Evolutionary conservation across 2,113 vertebrate genomes (phyloP), one percentile per base, ranked within the genome.

Genomic region (Puma concolor): DNA sequence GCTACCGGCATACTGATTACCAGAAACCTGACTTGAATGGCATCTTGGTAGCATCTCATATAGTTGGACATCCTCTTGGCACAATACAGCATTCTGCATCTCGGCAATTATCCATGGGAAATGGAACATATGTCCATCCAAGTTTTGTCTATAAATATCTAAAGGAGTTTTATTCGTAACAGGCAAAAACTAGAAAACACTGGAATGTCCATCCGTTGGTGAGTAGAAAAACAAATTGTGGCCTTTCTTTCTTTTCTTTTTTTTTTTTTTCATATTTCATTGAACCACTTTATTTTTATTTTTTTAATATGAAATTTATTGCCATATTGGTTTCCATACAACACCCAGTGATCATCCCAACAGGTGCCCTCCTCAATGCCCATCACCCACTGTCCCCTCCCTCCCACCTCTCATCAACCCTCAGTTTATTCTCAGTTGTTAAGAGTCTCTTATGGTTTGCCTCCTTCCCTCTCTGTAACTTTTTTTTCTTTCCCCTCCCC

Each of bases 31-130:
- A 19, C 29, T 4, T 10, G 27, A 11, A 29, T 9, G 16, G 38
- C 33, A 11, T 29, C 16, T 1, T 1, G 77, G 31, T 27, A 7
- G 41, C 9, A 1, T 10, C 36, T 41, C 36, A 48, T 8, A 5
- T 3, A 16, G 4, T 0, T 5, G 54, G 67, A 33, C 25, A 0
- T 9, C 3, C 4, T 25, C 2, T 4, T 19, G 29, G 1, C 0
- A 5, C 16, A 0, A 1, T 7, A 2, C 4, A 1, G 36, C 2
- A 2, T 4, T 2, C 19, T 25, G 1, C 4, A 7, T 3, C 2
- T 31, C 1, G 16, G 1, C 12, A 50, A 2, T n/a, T 12, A 21
- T n/a, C 48, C 76, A 19, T 23, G 76, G 48, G 48, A 79, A 52
- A 52, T 7, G 48, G 17, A 21, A 52, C 48, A 23, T 33, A 33